Percentiles rank a stretch among this genome's conserved stretches.
Evolutionary conservation across 1,140 invertebrate genomes (phyloP).

Genomic region (Aphidius ervi): DNA sequence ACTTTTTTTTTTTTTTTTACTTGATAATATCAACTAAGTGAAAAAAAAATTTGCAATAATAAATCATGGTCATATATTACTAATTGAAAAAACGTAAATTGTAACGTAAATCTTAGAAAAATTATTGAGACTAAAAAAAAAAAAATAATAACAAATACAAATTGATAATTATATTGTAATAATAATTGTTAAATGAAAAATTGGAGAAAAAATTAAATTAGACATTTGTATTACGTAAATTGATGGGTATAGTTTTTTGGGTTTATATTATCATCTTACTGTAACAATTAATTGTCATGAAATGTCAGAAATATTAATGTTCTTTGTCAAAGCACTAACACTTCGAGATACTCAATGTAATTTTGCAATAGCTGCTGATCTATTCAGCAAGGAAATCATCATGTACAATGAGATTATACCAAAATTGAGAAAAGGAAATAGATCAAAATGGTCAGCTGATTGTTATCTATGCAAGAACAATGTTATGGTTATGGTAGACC

Average conservation of each 20-base stretch:
- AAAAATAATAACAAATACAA: too few relatives aligned
- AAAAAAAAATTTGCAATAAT: too few relatives aligned
- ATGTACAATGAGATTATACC: slow-evolving; percentile 44
- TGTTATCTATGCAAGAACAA: slow-evolving; percentile 45
- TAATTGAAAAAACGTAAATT: too few relatives aligned
- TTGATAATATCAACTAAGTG: too few relatives aligned
- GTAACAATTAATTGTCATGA: slow-evolving; percentile 15
- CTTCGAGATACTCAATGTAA: slow-evolving; percentile 34
- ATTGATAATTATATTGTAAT: too few relatives aligned
- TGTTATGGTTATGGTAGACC: slow-evolving; percentile 46
- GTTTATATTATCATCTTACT: slow-evolving; percentile 25
- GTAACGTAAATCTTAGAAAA: too few relatives aligned
- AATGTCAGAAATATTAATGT: slow-evolving; percentile 24
- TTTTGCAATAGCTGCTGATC: slow-evolving; percentile 42
- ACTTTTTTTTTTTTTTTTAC: too few relatives aligned
- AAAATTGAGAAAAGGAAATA: slow-evolving; percentile 29
- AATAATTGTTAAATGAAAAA: too few relatives aligned
- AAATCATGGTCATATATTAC: too few relatives aligned
- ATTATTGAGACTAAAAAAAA: too few relatives aligned
- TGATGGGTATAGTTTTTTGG: slow-evolving; percentile 24
- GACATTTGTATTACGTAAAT: too few relatives aligned
- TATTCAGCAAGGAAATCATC: slow-evolving; percentile 47
- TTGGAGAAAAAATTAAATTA: too few relatives aligned
- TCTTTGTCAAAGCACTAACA: slow-evolving; percentile 46
- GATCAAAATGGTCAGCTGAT: slow-evolving; percentile 36